Percentiles rank a stretch among this genome's conserved stretches.
Evolutionary conservation across 2,797 vertebrate genomes (phyloP).

Genomic region (Sparidentex hasta): DNA sequence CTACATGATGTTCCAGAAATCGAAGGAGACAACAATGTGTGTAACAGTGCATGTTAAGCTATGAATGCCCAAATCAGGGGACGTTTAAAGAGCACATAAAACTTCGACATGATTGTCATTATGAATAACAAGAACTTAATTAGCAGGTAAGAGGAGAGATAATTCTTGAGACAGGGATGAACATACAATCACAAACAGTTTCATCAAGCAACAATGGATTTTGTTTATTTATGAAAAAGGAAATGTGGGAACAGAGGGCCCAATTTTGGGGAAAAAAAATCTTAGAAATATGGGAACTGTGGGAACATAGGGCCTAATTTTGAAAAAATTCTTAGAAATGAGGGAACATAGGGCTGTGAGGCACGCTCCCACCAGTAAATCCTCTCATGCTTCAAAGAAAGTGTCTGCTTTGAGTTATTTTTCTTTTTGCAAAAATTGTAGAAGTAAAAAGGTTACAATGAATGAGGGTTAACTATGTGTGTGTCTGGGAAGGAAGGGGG

Average conservation of each 20-base stretch:
- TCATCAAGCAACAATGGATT: not conserved
- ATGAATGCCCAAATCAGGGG: not conserved
- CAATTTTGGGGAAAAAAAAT: too few species aligned
- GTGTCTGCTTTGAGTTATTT: conserved; percentile 5
- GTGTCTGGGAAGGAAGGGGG: not conserved
- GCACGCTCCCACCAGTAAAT: too few species aligned
- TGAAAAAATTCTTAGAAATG: too few species aligned
- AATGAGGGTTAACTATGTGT: conserved; percentile 40
- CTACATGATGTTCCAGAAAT: not conserved
- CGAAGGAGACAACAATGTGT: not conserved
- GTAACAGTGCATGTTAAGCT: not conserved
- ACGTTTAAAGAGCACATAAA: not conserved
- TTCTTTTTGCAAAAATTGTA: not conserved
- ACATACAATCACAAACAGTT: not conserved
- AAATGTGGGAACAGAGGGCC: too few species aligned
- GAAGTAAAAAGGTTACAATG: conserved; percentile 38
- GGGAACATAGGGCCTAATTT: too few species aligned
- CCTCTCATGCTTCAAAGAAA: not conserved
- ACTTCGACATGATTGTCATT: not conserved
- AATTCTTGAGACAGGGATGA: not conserved
- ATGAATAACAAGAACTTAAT: not conserved
- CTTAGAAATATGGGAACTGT: too few species aligned
- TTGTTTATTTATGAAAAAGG: too few species aligned
- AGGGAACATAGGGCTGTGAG: too few species aligned
- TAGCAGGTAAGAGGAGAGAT: not conserved